A percentile compares a stretch with the other conserved stretches of the same genome.
phyloP scores from a whole-genome alignment of 2,888 invertebrate genomes.

The Strigamia crassipes region DNA sequence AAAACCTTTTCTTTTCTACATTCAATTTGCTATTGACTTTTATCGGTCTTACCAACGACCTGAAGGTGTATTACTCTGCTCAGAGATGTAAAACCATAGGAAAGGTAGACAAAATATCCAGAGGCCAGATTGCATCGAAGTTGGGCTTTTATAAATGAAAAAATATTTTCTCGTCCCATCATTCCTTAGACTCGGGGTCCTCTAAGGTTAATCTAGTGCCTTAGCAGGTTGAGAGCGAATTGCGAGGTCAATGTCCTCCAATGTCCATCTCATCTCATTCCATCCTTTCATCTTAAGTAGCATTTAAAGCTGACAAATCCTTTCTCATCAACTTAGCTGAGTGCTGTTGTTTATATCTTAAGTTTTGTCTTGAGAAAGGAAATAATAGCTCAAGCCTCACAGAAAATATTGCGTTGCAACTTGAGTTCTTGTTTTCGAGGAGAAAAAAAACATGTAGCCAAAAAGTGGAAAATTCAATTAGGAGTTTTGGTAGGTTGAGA shows the following conservation, averaged over 20 bases:
- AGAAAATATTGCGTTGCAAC: neutral
- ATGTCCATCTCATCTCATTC: constrained; percentile 37
- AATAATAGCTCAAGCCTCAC: neutral
- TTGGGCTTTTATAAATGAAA: constrained; percentile 10
- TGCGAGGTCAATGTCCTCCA: constrained; percentile 27
- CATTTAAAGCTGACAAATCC: constrained; percentile 41
- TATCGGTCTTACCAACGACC: constrained; percentile 1
- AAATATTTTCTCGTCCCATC: constrained; percentile 15
- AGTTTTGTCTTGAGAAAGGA: neutral
- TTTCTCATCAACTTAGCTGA: neutral
- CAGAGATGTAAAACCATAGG: neutral
- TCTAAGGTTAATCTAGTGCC: constrained; percentile 25
- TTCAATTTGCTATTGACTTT: constrained; percentile 11
- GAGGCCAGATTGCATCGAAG: neutral
- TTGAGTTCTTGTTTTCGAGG: neutral
- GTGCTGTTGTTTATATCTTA: neutral
- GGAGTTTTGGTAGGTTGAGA: neutral
- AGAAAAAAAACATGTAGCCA: neutral
- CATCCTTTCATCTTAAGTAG: constrained; percentile 35
- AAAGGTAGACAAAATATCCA: constrained; percentile 1
- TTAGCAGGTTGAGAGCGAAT: constrained; percentile 25
- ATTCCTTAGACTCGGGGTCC: neutral
- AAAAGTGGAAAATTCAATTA: constrained; percentile 28
- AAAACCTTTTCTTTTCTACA: neutral
- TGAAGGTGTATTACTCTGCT: neutral